phyloP scores from a whole-genome alignment of 2,113 vertebrate genomes.

The Dipodomys spectabilis region DNA sequence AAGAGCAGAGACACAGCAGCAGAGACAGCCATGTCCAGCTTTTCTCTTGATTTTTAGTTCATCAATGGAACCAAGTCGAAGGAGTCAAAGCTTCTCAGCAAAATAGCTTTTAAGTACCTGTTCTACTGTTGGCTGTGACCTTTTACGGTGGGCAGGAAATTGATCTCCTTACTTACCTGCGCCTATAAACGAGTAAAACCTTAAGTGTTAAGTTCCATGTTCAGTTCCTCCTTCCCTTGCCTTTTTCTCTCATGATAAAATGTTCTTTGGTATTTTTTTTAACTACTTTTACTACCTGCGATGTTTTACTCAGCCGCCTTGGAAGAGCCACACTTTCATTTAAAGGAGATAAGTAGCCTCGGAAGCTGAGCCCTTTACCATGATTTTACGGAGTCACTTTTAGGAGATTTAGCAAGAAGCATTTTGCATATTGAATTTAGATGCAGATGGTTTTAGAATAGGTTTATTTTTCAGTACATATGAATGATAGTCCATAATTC shows the following conservation, averaged over 20 bases:
- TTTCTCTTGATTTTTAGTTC: too few relatives aligned
- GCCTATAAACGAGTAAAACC: not conserved
- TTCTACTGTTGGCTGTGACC: not conserved
- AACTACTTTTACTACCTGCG: not conserved
- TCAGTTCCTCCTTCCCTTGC: not conserved
- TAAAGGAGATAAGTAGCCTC: not conserved
- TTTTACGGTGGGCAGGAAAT: not conserved
- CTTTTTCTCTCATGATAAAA: not conserved
- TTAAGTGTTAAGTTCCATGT: rapidly evolving
- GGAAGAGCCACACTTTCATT: not conserved
- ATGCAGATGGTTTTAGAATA: conserved; percentile 5
- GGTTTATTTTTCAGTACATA: not conserved
- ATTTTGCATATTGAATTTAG: not conserved
- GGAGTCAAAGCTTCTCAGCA: too few relatives aligned
- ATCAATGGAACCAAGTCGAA: too few relatives aligned
- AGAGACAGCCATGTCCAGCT: too few relatives aligned
- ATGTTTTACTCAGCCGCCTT: not conserved
- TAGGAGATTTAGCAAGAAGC: not conserved
- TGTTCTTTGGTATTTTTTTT: not conserved
- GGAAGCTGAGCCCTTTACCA: not conserved
- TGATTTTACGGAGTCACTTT: not conserved
- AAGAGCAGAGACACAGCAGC: too few relatives aligned
- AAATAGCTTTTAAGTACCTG: too few relatives aligned
- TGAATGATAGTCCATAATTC: not conserved
- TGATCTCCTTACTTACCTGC: not conserved